Conservation (phyloP, 1,140 invertebrate species). For the Aphis craccivora region DNA sequence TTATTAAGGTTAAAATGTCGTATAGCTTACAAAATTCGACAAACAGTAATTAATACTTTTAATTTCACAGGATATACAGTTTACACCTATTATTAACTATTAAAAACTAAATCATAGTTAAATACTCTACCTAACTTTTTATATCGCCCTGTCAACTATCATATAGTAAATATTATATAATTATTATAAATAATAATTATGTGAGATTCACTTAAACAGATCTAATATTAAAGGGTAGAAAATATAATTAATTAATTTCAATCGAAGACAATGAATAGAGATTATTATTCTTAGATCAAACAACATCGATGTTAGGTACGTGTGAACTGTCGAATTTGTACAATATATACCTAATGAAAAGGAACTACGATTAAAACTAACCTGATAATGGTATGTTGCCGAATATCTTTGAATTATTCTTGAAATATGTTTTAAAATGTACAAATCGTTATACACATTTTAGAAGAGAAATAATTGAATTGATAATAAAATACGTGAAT, state of each 20-base stretch:
- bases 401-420: neutral
- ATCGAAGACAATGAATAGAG: neutral
- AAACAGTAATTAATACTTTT: neutral
- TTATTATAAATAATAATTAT: neutral
- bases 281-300: neutral
- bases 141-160: neutral
- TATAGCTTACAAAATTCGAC: neutral
- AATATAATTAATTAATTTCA: neutral
- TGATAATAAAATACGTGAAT: neutral
- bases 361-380: neutral
- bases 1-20: too few relatives aligned
- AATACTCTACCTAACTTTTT: neutral
- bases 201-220: neutral
- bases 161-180: neutral
- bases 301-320: neutral
- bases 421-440: neutral
- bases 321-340: neutral
- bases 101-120: neutral
- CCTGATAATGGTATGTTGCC: neutral
- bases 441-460: neutral
- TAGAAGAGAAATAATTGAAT: neutral
- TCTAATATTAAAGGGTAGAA: neutral
- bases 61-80: neutral
- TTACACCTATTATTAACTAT: neutral
- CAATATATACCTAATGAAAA: neutral